These are phyloP conservation scores for Minunthozetes semirufus DNA, from an alignment of 2,888 invertebrate species.

Conservation along the genomic window DNA sequence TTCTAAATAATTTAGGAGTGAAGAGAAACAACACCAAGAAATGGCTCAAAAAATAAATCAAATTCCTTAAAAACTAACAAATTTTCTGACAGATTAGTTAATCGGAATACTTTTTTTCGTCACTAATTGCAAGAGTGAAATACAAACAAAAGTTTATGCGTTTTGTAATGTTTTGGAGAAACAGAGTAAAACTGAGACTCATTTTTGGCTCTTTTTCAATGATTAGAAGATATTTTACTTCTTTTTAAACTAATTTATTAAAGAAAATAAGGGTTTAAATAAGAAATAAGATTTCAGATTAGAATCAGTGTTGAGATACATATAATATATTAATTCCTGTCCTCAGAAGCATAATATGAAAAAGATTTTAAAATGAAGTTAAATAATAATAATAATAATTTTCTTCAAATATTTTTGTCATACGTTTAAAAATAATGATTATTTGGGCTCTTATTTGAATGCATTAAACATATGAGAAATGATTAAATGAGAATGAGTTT, in stretches of 20 bases:
- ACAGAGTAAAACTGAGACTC: too few species aligned
- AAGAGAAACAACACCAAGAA: background rate
- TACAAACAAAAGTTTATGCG: background rate
- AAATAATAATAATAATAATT: background rate
- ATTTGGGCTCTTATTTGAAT: background rate
- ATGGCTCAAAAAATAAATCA: background rate
- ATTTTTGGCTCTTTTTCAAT: background rate
- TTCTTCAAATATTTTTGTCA: background rate
- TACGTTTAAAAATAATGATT: background rate
- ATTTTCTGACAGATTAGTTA: background rate
- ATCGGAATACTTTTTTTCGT: background rate
- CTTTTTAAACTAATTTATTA: background rate
- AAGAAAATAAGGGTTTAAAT: background rate
- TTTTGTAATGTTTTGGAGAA: too few species aligned
- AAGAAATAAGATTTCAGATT: background rate
- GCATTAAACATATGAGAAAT: background rate
- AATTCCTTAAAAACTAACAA: background rate
- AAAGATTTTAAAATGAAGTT: background rate
- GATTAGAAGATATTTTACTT: background rate
- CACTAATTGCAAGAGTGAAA: background rate
- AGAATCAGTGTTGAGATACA: conserved; percentile 8
- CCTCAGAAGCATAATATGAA: too few species aligned
- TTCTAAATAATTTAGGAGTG: background rate
- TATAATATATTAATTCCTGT: too few species aligned
- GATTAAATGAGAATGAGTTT: background rate